Base-by-base conservation (phyloP, 2,888 invertebrate genomes). In the Phasia obesa region DNA sequence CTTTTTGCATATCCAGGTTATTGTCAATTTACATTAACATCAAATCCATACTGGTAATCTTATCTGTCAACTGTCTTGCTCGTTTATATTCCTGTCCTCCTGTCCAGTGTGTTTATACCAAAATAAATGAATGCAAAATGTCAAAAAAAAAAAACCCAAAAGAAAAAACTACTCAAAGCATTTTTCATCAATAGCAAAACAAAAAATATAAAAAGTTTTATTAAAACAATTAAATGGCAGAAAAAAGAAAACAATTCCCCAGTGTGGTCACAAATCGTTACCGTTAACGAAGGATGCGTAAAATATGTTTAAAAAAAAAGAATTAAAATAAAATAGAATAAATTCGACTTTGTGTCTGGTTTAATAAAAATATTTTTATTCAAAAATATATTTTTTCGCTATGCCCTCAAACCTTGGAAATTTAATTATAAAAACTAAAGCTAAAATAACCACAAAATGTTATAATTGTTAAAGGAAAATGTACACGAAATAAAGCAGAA, bases 11-110 rank as follows among this genome's bases (percentile, higher is more conserved):
- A 75, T 75, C 75, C 79, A 47, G 65, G 75, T 59, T 71, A 71
- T 70, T 83, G 79, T 79, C 83, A 83, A 79, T 83, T 83, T 71
- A 75, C 65, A 83, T 83, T 79, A 83, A 76, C 83, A 55, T 83
- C 79, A 83, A 71, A 81, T 67, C 62, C 69, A 80, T 67, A 49
- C 49, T 76, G 71, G 81, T 81, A 78, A 80, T 74, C 77, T 84
- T 70, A 74, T 76, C 79, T 84, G 84, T 81, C 81, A 84, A 59
- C 62, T 77, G 60, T 77, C 73, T 62, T 77, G 62, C 77, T 69
- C 69, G 35, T 70, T 84, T 73, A 51, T 62, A 65, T 76, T 79
- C 62, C 62, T 44, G n/a, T n/a, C n/a, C n/a, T 53, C 7, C 53
- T 67, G 65, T 79, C 65, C 60, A 60, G 17, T 69, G 53, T 17